Conservation (phyloP, 2,888 invertebrate genomes). For the Zygaena filipendulae region DNA sequence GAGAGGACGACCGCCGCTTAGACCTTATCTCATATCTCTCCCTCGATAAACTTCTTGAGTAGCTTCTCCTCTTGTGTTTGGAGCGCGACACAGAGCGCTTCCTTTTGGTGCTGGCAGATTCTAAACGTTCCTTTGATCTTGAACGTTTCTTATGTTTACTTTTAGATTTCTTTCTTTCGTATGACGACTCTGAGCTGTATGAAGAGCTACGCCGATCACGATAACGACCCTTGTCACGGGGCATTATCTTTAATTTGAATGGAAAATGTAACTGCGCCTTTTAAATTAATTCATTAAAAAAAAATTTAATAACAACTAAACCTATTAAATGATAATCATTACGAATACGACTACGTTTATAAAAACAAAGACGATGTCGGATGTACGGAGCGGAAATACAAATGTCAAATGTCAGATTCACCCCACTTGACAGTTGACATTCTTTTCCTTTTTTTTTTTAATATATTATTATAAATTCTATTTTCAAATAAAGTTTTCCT, state of each 20-base stretch:
- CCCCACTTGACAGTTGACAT: too few relatives aligned
- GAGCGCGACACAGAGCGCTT: slow-evolving; percentile 43
- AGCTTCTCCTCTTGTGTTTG: slow-evolving; percentile 39
- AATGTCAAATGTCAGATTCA: too few relatives aligned
- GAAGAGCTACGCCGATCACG: slow-evolving; percentile 52
- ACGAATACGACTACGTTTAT: too few relatives aligned
- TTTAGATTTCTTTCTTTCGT: slow-evolving; percentile 48
- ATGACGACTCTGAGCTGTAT: slow-evolving; percentile 51
- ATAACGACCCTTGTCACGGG: slow-evolving; percentile 52
- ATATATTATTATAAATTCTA: too few relatives aligned
- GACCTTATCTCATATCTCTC: slow-evolving; percentile 49
- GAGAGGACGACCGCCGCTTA: slow-evolving; percentile 38
- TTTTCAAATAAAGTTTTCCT: too few relatives aligned
- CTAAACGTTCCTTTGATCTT: slow-evolving; percentile 46
- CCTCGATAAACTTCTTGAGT: slow-evolving; percentile 49
- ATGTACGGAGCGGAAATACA: too few relatives aligned
- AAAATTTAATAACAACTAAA: too few relatives aligned
- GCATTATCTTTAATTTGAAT: slow-evolving; percentile 34
- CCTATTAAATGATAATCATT: too few relatives aligned
- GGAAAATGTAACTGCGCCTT: too few relatives aligned
- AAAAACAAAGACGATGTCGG: too few relatives aligned
- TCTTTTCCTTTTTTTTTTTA: too few relatives aligned
- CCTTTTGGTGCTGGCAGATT: slow-evolving; percentile 37
- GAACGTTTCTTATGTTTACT: slow-evolving; percentile 48
- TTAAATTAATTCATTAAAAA: too few relatives aligned